Evolutionary conservation across 2,797 vertebrate genomes (phyloP).

Genomic region (Acanthurus lineatus): DNA sequence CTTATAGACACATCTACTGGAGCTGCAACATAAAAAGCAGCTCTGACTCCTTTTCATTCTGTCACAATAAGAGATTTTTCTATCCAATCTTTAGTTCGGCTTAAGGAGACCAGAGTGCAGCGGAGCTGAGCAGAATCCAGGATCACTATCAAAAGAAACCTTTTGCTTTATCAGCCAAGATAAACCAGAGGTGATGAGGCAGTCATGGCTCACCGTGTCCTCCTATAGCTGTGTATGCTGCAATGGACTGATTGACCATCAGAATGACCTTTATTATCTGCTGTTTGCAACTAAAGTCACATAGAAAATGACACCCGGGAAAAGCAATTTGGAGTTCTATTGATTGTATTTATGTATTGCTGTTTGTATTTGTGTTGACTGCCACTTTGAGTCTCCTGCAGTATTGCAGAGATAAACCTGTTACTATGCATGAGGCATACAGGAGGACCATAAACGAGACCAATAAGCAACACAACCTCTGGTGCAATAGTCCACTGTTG

Average conservation of each 20-base stretch:
- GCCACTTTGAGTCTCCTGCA: constrained; percentile 23
- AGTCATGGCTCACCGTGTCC: background rate
- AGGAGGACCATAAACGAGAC: constrained; percentile 60
- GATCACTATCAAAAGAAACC: background rate
- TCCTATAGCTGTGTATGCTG: constrained; percentile 3
- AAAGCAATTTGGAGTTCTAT: background rate
- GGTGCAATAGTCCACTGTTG: constrained; percentile 62
- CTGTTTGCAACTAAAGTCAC: constrained; percentile 7
- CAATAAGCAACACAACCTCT: constrained; percentile 55
- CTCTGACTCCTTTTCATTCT: background rate
- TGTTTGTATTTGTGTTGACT: constrained; percentile 14
- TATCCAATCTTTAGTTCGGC: background rate
- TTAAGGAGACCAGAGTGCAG: background rate
- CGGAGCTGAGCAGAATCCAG: background rate
- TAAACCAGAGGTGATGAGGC: constrained; percentile 2
- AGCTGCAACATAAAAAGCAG: background rate
- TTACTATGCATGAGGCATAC: constrained; percentile 53
- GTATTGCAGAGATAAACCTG: constrained; percentile 45
- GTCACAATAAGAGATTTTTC: background rate
- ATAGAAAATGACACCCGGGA: background rate
- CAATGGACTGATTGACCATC: background rate
- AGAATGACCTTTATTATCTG: constrained; percentile 10
- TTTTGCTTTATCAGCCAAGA: constrained; percentile 15
- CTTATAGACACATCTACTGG: background rate
- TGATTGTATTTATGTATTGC: background rate